Conservation (phyloP, 2,888 invertebrate species). For the Drosophila multiciliata region DNA sequence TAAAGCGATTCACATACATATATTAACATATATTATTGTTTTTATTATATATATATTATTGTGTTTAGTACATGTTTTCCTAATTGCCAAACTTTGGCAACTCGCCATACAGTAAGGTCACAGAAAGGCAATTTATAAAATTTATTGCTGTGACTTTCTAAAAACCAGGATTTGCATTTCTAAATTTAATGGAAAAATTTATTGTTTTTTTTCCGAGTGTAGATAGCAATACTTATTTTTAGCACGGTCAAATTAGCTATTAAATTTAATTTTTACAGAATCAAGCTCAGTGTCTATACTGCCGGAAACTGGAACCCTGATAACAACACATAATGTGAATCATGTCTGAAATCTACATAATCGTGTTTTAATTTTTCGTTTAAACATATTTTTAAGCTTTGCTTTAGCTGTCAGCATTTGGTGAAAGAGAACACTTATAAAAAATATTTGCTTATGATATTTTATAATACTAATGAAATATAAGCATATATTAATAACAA, state of each 20-base stretch:
- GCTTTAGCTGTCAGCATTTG: neutral
- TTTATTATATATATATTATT: too few species aligned
- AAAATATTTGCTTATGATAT: neutral
- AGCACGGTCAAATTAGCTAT: constrained; percentile 2
- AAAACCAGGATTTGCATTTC: too few species aligned
- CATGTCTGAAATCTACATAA: constrained; percentile 33
- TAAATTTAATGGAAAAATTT: too few species aligned
- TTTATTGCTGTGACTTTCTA: neutral
- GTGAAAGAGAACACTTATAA: neutral
- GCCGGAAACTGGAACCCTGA: constrained; percentile 1
- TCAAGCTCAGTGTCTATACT: constrained; percentile 29
- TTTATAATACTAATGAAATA: neutral
- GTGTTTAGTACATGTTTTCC: too few species aligned
- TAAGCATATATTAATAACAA: neutral
- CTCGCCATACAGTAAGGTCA: neutral
- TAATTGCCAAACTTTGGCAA: too few species aligned
- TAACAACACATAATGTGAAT: constrained; percentile 10
- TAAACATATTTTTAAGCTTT: neutral
- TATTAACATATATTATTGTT: neutral
- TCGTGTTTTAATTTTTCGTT: constrained; percentile 32
- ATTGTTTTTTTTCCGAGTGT: neutral
- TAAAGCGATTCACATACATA: constrained; percentile 23
- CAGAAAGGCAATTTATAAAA: neutral
- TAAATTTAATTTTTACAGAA: constrained; percentile 17
- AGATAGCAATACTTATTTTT: constrained; percentile 3